Evolutionary conservation across 2,113 vertebrate species (phyloP).

Genomic region (Brachionichthys hirsutus): DNA sequence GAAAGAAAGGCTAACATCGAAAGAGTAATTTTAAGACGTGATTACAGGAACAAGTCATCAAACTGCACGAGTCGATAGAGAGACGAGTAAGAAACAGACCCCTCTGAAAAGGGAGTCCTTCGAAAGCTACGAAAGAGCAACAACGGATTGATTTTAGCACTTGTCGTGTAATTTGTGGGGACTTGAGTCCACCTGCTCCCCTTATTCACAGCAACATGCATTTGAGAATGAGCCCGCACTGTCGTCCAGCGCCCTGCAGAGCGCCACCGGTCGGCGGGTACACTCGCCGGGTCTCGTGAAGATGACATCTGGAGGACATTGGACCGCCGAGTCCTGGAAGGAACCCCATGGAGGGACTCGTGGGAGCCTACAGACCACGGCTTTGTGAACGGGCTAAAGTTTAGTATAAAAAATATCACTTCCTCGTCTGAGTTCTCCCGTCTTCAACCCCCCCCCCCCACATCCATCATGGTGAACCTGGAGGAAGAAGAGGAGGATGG

Average conservation of each 20-base stretch:
- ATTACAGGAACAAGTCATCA: conserved; percentile 71
- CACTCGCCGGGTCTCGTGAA: conserved; percentile 21
- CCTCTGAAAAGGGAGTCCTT: conserved; percentile 64
- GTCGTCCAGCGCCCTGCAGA: conserved; percentile 29
- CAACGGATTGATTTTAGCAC: conserved; percentile 46
- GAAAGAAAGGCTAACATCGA: conserved; percentile 71
- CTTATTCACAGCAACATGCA: conserved; percentile 13
- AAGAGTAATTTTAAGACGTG: conserved; percentile 66
- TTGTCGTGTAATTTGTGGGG: conserved; percentile 39
- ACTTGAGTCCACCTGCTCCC: conserved; percentile 36
- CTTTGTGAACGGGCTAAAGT: conserved; percentile 52
- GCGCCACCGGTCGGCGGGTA: conserved; percentile 34
- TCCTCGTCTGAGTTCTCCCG: conserved; percentile 36
- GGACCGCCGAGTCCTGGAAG: conserved; percentile 31
- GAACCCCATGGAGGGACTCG: conserved; percentile 39
- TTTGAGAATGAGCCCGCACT: conserved; percentile 11
- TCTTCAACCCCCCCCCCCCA: conserved; percentile 8
- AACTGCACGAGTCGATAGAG: conserved; percentile 65
- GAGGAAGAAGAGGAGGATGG: not conserved
- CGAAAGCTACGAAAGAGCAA: conserved; percentile 57
- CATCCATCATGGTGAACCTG: conserved; percentile 48
- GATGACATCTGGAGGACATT: conserved; percentile 24
- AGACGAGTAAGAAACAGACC: conserved; percentile 71
- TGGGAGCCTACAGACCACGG: conserved; percentile 35
- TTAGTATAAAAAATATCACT: conserved; percentile 75